Percentiles rank a stretch among this genome's conserved stretches.
phyloP scores from a whole-genome alignment of 2,113 vertebrate species.

The Nothobranchius kuhntae region DNA sequence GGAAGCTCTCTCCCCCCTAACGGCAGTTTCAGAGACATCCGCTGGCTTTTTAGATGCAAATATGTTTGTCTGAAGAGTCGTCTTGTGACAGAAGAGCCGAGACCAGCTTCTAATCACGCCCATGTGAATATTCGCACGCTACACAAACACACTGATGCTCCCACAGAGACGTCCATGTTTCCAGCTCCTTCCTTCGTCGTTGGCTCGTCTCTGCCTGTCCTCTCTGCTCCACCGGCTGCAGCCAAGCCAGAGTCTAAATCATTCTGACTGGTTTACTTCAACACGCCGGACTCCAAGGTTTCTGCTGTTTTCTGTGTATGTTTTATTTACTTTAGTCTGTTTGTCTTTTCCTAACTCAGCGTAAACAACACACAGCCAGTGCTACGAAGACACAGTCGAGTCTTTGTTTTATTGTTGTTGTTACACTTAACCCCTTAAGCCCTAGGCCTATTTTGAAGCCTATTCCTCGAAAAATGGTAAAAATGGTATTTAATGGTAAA shows the following conservation, averaged over 20 bases:
- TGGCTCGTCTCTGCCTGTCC: conserved; percentile 3
- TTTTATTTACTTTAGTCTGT: not conserved
- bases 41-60: too few species aligned
- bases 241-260: conserved; percentile 5
- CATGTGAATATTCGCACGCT: conserved; percentile 12
- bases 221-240: not conserved
- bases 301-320: too few species aligned
- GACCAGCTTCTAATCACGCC: conserved; percentile 4
- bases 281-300: not conserved
- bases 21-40: too few species aligned
- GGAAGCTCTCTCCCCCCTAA: too few species aligned
- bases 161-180: conserved; percentile 16
- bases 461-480: too few species aligned
- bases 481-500: too few species aligned
- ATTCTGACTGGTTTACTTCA: conserved; percentile 2
- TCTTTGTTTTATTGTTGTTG: too few species aligned
- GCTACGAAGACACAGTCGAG: too few species aligned
- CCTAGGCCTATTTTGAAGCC: too few species aligned
- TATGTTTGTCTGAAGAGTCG: not conserved
- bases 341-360: not conserved
- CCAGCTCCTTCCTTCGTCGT: not conserved
- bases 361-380: not conserved
- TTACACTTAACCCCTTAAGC: too few species aligned
- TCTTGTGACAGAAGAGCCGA: not conserved
- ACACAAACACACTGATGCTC: conserved; percentile 15